These are phyloP conservation scores for Popillia japonica DNA, from an alignment of 1,140 invertebrate species.

Conservation along the genomic window DNA sequence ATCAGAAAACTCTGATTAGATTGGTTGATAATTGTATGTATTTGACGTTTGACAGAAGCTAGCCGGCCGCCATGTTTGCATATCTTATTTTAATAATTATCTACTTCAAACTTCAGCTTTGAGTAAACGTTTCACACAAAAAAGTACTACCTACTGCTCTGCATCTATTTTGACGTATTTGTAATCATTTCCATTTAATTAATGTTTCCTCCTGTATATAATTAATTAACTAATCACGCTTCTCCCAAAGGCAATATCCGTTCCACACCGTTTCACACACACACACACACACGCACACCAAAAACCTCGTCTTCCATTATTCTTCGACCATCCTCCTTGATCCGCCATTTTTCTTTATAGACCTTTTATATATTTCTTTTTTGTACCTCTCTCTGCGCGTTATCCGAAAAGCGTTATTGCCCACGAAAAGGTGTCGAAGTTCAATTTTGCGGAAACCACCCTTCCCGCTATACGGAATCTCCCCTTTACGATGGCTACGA, in stretches of 20 bases:
- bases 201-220: too few relatives aligned
- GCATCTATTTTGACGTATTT: too few relatives aligned
- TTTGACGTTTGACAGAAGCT: too few relatives aligned
- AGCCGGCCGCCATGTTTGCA: too few relatives aligned
- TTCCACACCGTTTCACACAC: neutral
- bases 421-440: constrained; percentile 9
- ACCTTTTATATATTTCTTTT: neutral
- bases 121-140: too few relatives aligned
- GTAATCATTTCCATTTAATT: too few relatives aligned
- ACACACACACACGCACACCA: neutral
- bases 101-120: too few relatives aligned
- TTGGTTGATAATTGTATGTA: too few relatives aligned
- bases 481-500: neutral
- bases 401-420: neutral
- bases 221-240: too few relatives aligned
- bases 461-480: neutral
- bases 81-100: too few relatives aligned
- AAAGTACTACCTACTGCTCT: too few relatives aligned
- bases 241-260: neutral
- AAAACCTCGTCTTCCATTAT: neutral
- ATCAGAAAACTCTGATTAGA: too few relatives aligned
- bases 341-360: neutral
- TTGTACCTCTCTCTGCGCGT: neutral
- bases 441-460: constrained; percentile 1
- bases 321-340: neutral